A percentile compares a stretch with the other conserved stretches of the same genome.
Evolutionary conservation across 2,888 invertebrate genomes (phyloP).

Genomic region (Penaeus monodon): DNA sequence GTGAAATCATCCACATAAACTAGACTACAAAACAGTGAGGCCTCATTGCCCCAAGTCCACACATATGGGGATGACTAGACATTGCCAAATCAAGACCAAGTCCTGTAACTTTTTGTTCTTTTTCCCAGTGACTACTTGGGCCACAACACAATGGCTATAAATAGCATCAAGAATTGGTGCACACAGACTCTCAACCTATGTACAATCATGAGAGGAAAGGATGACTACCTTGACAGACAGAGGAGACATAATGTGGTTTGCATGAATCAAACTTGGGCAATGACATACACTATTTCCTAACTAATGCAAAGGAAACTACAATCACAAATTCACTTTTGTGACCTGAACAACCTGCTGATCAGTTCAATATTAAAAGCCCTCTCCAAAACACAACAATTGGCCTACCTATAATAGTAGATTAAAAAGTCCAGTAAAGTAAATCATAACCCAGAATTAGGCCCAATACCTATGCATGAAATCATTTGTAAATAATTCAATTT

Average conservation of each 20-base stretch:
- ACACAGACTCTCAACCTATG: constrained; percentile 52
- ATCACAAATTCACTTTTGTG: constrained; percentile 55
- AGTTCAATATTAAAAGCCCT: constrained; percentile 53
- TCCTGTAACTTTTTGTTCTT: constrained; percentile 42
- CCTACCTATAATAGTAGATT: constrained; percentile 46
- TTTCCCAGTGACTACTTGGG: constrained; percentile 51
- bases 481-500: constrained; percentile 35
- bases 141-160: constrained; percentile 50
- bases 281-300: constrained; percentile 56
- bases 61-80: constrained; percentile 56
- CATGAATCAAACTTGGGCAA: constrained; percentile 60
- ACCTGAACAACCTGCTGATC: constrained; percentile 48
- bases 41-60: constrained; percentile 41
- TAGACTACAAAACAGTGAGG: constrained; percentile 53
- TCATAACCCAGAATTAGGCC: constrained; percentile 54
- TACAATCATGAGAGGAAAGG: constrained; percentile 52
- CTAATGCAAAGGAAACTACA: constrained; percentile 58
- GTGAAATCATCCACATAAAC: constrained; percentile 57
- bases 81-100: constrained; percentile 53
- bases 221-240: constrained; percentile 48
- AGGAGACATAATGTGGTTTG: constrained; percentile 55
- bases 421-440: constrained; percentile 39
- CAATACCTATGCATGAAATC: constrained; percentile 40
- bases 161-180: constrained; percentile 49
- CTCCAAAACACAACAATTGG: constrained; percentile 54